Percentiles rank a stretch among this genome's conserved stretches.
phyloP scores from a whole-genome alignment of 1,140 invertebrate genomes.

The Chrysopa pallens region DNA sequence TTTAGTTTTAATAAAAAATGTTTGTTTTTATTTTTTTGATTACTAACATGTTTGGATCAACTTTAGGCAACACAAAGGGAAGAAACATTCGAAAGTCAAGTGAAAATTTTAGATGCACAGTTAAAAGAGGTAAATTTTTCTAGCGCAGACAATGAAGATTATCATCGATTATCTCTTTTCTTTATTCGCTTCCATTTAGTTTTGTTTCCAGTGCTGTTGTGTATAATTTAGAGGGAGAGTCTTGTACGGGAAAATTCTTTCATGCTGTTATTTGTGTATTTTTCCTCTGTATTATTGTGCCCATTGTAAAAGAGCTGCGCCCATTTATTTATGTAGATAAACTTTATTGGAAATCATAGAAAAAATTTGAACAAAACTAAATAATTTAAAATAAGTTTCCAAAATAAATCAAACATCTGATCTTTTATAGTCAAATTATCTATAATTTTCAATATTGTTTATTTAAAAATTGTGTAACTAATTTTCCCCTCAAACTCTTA shows the following conservation, averaged over 20 bases:
- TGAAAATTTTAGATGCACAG: conserved; percentile 78
- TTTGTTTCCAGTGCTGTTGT: conserved; percentile 3
- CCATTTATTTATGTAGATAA: too few relatives aligned
- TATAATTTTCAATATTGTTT: background rate
- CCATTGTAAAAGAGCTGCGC: too few relatives aligned
- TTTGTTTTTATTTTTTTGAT: conserved; percentile 14
- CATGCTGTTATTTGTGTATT: too few relatives aligned
- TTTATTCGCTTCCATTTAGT: background rate
- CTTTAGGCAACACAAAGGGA: conserved; percentile 86
- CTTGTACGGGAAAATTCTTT: background rate
- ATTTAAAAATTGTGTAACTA: background rate
- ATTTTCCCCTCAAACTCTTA: background rate
- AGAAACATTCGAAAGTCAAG: conserved; percentile 86
- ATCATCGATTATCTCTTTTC: background rate
- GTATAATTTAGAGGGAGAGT: conserved; percentile 2
- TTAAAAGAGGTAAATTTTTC: conserved; percentile 72
- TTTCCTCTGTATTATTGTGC: too few relatives aligned
- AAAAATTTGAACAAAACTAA: too few relatives aligned
- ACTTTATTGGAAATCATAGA: too few relatives aligned
- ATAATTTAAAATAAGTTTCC: too few relatives aligned
- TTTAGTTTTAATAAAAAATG: conserved; percentile 12
- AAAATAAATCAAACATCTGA: too few relatives aligned
- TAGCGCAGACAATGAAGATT: too few relatives aligned
- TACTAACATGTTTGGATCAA: conserved; percentile 6
- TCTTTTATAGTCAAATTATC: too few relatives aligned